Conservation (phyloP, 2,888 invertebrate genomes). For the Acleris holmiana region DNA sequence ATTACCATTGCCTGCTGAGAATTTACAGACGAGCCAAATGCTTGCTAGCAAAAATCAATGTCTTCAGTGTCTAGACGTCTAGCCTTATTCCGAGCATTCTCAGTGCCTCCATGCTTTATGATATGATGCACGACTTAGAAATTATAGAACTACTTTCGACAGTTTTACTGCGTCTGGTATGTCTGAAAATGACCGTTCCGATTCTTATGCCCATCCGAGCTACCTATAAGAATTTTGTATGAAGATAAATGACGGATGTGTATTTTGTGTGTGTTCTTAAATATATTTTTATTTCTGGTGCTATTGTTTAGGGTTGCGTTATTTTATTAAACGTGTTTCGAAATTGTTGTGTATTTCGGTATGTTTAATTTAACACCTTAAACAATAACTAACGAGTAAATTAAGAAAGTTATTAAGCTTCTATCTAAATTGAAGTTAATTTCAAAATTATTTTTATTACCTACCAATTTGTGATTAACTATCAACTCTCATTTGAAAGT, state of each 20-base stretch:
- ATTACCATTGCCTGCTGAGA: too few species aligned
- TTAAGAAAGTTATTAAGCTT: neutral
- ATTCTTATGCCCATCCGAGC: neutral
- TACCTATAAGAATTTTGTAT: too few species aligned
- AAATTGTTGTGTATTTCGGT: too few species aligned
- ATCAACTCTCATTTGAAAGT: neutral
- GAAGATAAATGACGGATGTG: too few species aligned
- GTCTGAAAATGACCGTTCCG: too few species aligned
- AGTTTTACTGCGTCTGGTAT: neutral
- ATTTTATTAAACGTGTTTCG: too few species aligned
- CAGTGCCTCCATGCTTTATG: slow-evolving; percentile 26
- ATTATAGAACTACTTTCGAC: neutral
- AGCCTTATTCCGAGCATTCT: slow-evolving; percentile 16
- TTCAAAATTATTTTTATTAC: slow-evolving; percentile 31
- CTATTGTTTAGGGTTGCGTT: too few species aligned
- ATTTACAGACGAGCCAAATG: neutral
- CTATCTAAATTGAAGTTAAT: slow-evolving; percentile 28
- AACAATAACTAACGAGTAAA: too few species aligned
- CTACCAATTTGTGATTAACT: slow-evolving; percentile 26
- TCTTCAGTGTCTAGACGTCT: slow-evolving; percentile 23
- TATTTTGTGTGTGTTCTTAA: too few species aligned
- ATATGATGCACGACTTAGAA: slow-evolving; percentile 2
- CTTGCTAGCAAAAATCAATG: neutral
- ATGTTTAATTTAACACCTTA: too few species aligned
- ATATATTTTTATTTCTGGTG: too few species aligned